Evolutionary conservation across 2,888 invertebrate genomes (phyloP).

Genomic region (Drosophila kuntzei): DNA sequence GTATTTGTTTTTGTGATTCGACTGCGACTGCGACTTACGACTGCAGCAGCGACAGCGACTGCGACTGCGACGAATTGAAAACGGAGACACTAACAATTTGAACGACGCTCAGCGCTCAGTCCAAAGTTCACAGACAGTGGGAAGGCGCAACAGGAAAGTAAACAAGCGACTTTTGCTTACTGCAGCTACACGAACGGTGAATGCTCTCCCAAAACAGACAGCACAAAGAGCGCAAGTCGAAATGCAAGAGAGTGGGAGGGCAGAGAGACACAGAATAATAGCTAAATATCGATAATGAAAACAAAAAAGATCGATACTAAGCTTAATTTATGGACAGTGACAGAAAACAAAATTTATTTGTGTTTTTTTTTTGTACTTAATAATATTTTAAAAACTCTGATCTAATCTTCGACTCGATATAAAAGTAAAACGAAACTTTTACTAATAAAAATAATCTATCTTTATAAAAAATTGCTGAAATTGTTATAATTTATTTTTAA

Average conservation of each 20-base stretch:
- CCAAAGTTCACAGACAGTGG: slow-evolving; percentile 50
- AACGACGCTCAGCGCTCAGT: slow-evolving; percentile 32
- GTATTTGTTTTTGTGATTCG: slow-evolving; percentile 34
- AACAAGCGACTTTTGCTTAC: slow-evolving; percentile 26
- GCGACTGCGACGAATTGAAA: slow-evolving; percentile 18
- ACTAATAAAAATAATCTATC: too few relatives aligned
- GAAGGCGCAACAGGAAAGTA: slow-evolving; percentile 56
- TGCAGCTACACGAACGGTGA: slow-evolving; percentile 36
- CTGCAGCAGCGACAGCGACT: slow-evolving; percentile 14
- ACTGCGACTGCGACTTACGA: slow-evolving; percentile 6
- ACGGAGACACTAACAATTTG: slow-evolving; percentile 30
- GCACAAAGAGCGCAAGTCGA: background rate
- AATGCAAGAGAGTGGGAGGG: background rate
- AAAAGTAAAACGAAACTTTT: too few relatives aligned
- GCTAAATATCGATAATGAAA: background rate
- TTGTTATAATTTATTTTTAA: too few relatives aligned
- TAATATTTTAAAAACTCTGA: too few relatives aligned
- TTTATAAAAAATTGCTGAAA: too few relatives aligned
- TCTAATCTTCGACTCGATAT: too few relatives aligned
- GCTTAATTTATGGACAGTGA: background rate
- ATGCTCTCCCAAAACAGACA: slow-evolving; percentile 27
- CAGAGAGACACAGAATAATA: background rate
- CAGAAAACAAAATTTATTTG: background rate
- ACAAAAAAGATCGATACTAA: background rate
- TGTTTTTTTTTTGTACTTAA: too few relatives aligned